These are phyloP conservation scores for Eupithecia pulchellata DNA, from an alignment of 2,888 invertebrate genomes.

Conservation along the genomic window DNA sequence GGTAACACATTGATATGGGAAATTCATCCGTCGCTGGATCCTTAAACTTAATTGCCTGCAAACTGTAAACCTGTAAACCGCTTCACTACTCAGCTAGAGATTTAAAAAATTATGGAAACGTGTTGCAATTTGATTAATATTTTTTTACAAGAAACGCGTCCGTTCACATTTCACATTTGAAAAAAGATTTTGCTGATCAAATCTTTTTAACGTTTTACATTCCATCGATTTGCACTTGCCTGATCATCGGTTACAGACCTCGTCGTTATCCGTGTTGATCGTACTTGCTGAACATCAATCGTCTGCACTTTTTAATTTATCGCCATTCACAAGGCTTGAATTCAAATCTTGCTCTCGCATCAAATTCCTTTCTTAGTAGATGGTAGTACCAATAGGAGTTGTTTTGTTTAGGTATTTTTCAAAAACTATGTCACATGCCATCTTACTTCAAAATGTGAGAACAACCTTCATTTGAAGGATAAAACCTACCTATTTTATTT, in stretches of 20 bases:
- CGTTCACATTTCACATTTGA: not conserved
- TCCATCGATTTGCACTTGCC: slow-evolving; percentile 40
- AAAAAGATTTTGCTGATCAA: slow-evolving; percentile 23
- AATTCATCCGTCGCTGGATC: too few species aligned
- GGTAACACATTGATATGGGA: too few species aligned
- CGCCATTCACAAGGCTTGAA: slow-evolving; percentile 44
- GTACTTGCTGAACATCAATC: slow-evolving; percentile 50
- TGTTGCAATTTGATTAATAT: not conserved
- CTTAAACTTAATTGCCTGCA: too few species aligned
- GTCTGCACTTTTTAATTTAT: slow-evolving; percentile 49
- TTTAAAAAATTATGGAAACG: not conserved
- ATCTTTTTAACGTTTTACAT: slow-evolving; percentile 46
- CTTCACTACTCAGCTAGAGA: not conserved
- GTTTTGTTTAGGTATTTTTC: too few species aligned
- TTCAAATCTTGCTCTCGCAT: not conserved
- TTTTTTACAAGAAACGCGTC: not conserved
- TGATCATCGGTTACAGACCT: slow-evolving; percentile 51
- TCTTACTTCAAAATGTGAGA: too few species aligned
- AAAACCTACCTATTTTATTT: too few species aligned
- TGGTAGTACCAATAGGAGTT: not conserved
- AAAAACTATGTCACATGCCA: too few species aligned
- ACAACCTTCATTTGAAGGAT: too few species aligned
- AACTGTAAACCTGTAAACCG: too few species aligned
- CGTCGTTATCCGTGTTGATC: slow-evolving; percentile 55
- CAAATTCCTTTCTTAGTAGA: not conserved